Evolutionary conservation across 2,888 invertebrate genomes (phyloP).

Genomic region (Papilio gigon): DNA sequence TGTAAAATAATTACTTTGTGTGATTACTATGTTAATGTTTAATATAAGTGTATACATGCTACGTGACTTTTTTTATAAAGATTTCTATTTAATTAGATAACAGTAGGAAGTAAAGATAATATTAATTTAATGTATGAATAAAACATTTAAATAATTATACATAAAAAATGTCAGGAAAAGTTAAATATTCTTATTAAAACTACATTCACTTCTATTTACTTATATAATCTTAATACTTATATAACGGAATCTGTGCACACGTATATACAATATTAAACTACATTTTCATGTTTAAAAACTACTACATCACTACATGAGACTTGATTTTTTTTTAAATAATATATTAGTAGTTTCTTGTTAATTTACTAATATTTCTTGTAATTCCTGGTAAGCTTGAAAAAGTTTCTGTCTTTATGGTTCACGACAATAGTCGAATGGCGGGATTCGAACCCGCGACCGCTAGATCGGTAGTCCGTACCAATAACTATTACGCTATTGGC

Average conservation of each 20-base stretch:
- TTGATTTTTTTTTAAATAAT: too few relatives aligned
- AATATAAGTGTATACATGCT: background rate
- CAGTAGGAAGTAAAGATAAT: background rate
- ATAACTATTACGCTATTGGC: too few relatives aligned
- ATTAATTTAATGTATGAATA: background rate
- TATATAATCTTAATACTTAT: background rate
- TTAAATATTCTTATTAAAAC: background rate
- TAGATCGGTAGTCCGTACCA: too few relatives aligned
- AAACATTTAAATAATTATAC: background rate
- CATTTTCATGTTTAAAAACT: background rate
- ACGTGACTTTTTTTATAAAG: background rate
- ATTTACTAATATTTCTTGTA: too few relatives aligned
- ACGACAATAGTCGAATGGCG: too few relatives aligned
- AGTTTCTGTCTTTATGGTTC: too few relatives aligned
- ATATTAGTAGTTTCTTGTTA: too few relatives aligned
- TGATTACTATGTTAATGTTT: too few relatives aligned
- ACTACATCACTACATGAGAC: background rate
- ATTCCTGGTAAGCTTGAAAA: too few relatives aligned
- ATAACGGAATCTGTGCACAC: background rate
- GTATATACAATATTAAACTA: background rate
- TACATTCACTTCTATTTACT: background rate
- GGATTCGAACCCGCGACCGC: too few relatives aligned
- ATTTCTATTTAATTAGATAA: background rate
- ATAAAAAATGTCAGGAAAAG: too few relatives aligned
- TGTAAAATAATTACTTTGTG: too few relatives aligned